Base-by-base conservation (phyloP, 2,113 vertebrate species). In the Pachypanchax playfairii region DNA sequence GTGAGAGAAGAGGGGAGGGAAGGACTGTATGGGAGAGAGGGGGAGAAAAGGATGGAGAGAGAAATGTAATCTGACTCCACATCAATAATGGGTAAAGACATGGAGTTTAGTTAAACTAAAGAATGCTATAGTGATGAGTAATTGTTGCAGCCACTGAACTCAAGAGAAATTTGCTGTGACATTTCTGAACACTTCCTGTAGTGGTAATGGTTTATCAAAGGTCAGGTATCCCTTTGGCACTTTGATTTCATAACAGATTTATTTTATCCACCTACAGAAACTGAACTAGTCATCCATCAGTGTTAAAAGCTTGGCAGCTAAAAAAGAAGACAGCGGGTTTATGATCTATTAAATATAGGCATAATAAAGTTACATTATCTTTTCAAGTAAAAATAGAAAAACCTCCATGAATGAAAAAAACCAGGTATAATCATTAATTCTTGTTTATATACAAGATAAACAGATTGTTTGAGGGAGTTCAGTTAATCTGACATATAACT, bases 1-100 rank as follows among this genome's bases (percentile, higher is more conserved):
- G 73, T 85, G 80, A 84, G 70, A 82, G 73, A 75, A 74, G 71
- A 82, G 75, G 73, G 71, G n/a, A 70, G 72, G 46, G 75, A 73
- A 59, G 29, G 43, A 60, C 33, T 52, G 54, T 2, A 43, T 54
- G 48, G 73, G 61, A 43, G 61, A 41, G 66, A 47, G 49, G 70
- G 54, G 43, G 70, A 44, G 42, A 51, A 17, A 1, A 6, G 18
- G 39, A 47, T 20, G 21, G 70, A 62, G 47, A 10, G 7, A 57
- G 66, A 74, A 68, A 79, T 63, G 59, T 33, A 36, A 82, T 79
- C 81, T 76, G 66, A 18, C 54, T 77, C 29, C 57, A 57, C 50
- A 38, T 73, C 67, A 48, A 54, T 47, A 33, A 68, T 57, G 63
- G 60, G 54, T 64, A 63, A 52, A 55, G 46, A 70, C 47, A 25